These are phyloP conservation scores for Burhinus oedicnemus DNA, from an alignment of 2,113 vertebrate genomes.

Conservation along the genomic window DNA sequence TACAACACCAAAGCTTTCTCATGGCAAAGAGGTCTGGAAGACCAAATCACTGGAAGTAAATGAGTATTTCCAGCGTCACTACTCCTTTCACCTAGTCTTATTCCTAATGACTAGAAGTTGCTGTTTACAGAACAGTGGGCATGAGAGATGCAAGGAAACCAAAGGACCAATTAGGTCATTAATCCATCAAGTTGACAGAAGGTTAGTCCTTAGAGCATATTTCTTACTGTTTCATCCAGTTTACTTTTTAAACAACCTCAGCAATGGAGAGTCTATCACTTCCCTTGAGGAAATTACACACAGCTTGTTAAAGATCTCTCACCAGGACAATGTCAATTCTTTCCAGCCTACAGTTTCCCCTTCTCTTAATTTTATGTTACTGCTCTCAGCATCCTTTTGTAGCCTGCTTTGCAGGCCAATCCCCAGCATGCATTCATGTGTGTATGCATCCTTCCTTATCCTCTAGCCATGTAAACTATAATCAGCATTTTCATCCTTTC, in stretches of 20 bases:
- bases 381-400: background rate
- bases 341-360: background rate
- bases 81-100: background rate
- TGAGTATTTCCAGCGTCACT: background rate
- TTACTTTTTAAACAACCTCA: background rate
- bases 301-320: background rate
- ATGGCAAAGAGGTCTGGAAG: background rate
- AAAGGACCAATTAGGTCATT: slow-evolving; percentile 13
- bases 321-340: background rate
- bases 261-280: background rate
- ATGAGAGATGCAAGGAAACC: slow-evolving; percentile 8
- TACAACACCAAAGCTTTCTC: background rate
- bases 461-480: background rate
- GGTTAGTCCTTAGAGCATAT: background rate
- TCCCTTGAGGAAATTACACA: background rate
- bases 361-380: background rate
- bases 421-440: background rate
- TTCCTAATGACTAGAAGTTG: background rate
- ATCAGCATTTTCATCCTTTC: background rate
- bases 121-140: background rate
- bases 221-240: background rate
- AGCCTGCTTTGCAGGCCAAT: background rate
- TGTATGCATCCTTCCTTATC: background rate
- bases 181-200: slow-evolving; percentile 2
- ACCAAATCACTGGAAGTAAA: background rate